Evolutionary conservation across 2,888 invertebrate genomes (phyloP).

Genomic region (Argyresthia goedartella): DNA sequence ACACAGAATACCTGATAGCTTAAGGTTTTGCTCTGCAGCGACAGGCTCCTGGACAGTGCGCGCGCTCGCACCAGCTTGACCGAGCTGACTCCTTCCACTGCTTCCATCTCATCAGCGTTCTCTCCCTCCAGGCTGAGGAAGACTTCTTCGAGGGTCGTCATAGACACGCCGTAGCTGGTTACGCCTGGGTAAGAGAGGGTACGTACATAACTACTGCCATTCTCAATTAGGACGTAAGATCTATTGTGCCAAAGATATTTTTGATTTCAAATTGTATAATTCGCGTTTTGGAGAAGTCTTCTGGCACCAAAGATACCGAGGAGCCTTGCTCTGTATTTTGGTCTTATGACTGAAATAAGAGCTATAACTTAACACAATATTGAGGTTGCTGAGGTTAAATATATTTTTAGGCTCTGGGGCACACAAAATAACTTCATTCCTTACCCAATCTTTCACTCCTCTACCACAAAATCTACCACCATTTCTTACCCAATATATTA

Average conservation of each 20-base stretch:
- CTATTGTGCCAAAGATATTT: too few species aligned
- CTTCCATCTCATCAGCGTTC: constrained; percentile 76
- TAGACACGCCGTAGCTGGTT: constrained; percentile 84
- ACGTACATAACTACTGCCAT: not conserved
- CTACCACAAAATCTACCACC: too few species aligned
- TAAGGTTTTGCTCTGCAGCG: constrained; percentile 80
- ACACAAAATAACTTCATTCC: too few species aligned
- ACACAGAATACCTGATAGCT: constrained; percentile 69
- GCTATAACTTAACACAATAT: too few species aligned
- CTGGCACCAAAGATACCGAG: too few species aligned
- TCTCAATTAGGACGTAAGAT: not conserved
- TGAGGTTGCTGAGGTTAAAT: too few species aligned
- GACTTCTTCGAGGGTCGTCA: constrained; percentile 90
- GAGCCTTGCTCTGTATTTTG: too few species aligned
- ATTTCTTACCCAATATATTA: constrained; percentile 67
- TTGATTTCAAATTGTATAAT: too few species aligned
- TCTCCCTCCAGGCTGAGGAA: constrained; percentile 84
- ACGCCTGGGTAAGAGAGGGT: constrained; percentile 42
- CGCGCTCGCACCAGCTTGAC: constrained; percentile 81
- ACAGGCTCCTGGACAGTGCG: constrained; percentile 78
- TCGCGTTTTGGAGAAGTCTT: too few species aligned
- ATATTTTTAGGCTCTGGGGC: too few species aligned
- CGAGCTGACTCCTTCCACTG: constrained; percentile 79
- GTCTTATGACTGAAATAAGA: too few species aligned
- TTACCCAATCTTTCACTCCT: too few species aligned